Base-by-base conservation (phyloP, 2,888 invertebrate species). In the Dynastes hyllus region DNA sequence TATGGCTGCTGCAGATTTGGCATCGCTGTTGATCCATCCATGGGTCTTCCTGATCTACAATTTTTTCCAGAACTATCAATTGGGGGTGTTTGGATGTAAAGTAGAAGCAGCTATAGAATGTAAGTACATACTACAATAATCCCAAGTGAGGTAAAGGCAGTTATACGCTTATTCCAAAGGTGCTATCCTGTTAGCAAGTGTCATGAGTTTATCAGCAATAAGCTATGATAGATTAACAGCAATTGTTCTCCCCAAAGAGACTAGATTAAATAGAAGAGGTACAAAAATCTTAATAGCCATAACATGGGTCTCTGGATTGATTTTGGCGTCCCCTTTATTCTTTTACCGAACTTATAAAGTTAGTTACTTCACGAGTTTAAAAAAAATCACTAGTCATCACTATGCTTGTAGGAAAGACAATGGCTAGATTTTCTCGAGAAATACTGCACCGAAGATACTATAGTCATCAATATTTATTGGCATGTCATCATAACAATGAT, bases 211-310 rank as follows among this genome's bases (percentile, higher is more conserved):
- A 79, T 93, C 94, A 51, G 91, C 93, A 29, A 94, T 97, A 0
- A 95, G 95, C 71, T 96, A 95, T 85, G 96, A 97, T 86, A 92
- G 97, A 27, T 90, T 97, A 32, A 95, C 95, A 2, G 95, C 95
- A 6, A 95, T 97, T 58, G 94, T 94, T 0, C 88, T 94, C 78
- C 94, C 95, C 0, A 90, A 92, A 84, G 94, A 95, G 82, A 93
- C 93, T 0, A 92, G 94, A 81, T 88, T 96, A 70, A 93, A 93
- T 0, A 91, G 91, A 71, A 90, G 91, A 55, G 91, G 91, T 2
- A 93, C 94, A 0, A 92, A 93, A 45, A 91, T 92, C 80, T 90
- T 95, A 5, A 93, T 96, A 80, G 85, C 89, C 0, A 84, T 90
- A 1, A 92, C 94, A 2, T 96, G 96, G 96, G 71, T 94, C 0